These are phyloP conservation scores for Atherix ibis DNA, from an alignment of 2,888 invertebrate species.

Conservation along the genomic window DNA sequence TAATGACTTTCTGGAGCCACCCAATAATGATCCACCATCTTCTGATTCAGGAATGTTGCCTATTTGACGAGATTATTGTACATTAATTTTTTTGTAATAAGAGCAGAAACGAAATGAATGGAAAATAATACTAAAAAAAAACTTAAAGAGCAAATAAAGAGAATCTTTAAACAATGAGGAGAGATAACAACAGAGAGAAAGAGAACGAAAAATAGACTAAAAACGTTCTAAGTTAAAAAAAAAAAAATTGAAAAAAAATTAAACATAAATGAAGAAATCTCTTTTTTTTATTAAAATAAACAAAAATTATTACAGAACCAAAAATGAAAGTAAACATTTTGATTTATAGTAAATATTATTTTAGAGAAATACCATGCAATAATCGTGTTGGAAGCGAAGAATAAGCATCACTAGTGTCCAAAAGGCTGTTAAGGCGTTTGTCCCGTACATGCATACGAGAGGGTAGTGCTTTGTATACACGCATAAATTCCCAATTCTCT, in stretches of 20 bases:
- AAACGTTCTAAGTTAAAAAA: background rate
- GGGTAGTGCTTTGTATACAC: constrained; percentile 9
- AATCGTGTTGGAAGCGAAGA: constrained; percentile 11
- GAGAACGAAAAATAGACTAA: background rate
- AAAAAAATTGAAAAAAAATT: background rate
- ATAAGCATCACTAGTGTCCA: constrained; percentile 9
- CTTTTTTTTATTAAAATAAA: constrained; percentile 2
- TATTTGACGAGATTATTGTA: too few relatives aligned
- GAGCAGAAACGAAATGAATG: background rate
- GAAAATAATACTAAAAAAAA: too few relatives aligned
- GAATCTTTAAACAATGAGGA: background rate
- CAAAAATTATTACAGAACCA: background rate
- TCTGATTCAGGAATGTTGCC: constrained; percentile 21
- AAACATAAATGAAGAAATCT: background rate
- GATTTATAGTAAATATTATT: too few relatives aligned
- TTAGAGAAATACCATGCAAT: constrained; percentile 7
- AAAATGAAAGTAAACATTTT: constrained; percentile 4
- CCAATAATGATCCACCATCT: constrained; percentile 52
- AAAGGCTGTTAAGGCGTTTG: constrained; percentile 6
- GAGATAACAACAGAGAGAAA: background rate
- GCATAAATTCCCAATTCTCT: constrained; percentile 11
- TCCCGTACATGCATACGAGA: constrained; percentile 11
- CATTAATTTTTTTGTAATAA: background rate
- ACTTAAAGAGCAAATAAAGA: background rate
- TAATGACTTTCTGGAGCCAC: constrained; percentile 60